A percentile compares a stretch with the other conserved stretches of the same genome.
phyloP scores from a whole-genome alignment of 2,797 vertebrate genomes.

The Catharus ustulatus region DNA sequence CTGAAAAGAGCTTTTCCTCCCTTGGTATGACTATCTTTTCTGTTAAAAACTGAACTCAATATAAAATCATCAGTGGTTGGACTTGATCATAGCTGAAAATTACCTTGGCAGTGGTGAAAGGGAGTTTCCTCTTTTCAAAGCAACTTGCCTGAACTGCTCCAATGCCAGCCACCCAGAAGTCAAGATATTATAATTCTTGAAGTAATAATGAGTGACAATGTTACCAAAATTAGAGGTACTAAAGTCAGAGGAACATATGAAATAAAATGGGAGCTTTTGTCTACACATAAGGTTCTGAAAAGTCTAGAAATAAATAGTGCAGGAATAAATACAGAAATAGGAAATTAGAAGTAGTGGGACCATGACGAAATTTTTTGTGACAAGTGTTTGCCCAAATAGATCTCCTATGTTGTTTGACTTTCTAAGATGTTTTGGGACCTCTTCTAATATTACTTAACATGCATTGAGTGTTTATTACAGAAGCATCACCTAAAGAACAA shows the following conservation, averaged over 20 bases:
- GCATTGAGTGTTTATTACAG: not conserved
- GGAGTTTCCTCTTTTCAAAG: not conserved
- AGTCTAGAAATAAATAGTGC: not conserved
- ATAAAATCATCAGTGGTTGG: not conserved
- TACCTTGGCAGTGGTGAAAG: not conserved
- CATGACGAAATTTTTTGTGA: not conserved
- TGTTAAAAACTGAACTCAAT: not conserved
- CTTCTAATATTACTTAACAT: not conserved
- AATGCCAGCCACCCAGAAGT: not conserved
- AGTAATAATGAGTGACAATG: not conserved
- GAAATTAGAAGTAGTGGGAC: not conserved
- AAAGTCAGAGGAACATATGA: not conserved
- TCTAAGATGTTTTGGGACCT: not conserved
- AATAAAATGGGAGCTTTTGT: not conserved
- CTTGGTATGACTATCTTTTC: not conserved
- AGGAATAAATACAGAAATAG: not conserved
- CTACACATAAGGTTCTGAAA: not conserved
- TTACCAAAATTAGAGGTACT: not conserved
- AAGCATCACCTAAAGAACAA: not conserved
- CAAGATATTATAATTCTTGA: not conserved
- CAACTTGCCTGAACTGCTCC: not conserved
- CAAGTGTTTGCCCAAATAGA: not conserved
- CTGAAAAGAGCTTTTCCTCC: not conserved
- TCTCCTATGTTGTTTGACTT: not conserved
- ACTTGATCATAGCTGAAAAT: not conserved